These are phyloP conservation scores for Balaeniceps rex DNA, from an alignment of 2,113 vertebrate genomes.

Conservation along the genomic window DNA sequence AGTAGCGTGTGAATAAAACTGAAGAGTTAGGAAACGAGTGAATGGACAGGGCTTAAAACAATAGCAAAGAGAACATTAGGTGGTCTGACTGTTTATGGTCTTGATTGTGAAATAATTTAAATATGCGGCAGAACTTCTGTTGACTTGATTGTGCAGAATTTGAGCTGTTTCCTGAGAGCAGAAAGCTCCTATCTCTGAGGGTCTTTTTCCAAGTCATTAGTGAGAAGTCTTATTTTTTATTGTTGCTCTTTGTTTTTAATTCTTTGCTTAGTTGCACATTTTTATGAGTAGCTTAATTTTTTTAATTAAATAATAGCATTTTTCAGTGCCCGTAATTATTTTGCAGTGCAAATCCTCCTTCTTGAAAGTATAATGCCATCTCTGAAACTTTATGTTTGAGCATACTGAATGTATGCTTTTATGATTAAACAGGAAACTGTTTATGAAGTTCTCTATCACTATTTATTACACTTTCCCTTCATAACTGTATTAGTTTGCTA, in stretches of 20 bases:
- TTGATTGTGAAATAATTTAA: background rate
- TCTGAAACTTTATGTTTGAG: background rate
- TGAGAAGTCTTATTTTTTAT: background rate
- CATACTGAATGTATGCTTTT: background rate
- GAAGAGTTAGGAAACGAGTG: background rate
- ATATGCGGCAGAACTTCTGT: background rate
- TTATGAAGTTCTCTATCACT: background rate
- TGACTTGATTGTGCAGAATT: background rate
- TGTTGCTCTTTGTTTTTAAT: background rate
- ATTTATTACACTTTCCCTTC: background rate
- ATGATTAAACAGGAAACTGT: background rate
- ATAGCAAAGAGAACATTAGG: background rate
- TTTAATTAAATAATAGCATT: background rate
- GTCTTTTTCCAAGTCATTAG: background rate
- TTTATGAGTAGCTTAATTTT: background rate
- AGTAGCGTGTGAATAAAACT: background rate
- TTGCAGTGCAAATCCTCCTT: background rate
- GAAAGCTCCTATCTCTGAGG: background rate
- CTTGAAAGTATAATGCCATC: background rate
- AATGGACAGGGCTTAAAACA: background rate
- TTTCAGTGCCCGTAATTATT: background rate
- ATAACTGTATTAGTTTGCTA: background rate
- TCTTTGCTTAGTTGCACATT: background rate
- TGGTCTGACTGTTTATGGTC: background rate
- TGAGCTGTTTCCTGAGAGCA: background rate